Percentiles rank a stretch among this genome's conserved stretches.
Evolutionary conservation across 2,888 invertebrate species (phyloP).

Genomic region (Drymonia ruficornis): DNA sequence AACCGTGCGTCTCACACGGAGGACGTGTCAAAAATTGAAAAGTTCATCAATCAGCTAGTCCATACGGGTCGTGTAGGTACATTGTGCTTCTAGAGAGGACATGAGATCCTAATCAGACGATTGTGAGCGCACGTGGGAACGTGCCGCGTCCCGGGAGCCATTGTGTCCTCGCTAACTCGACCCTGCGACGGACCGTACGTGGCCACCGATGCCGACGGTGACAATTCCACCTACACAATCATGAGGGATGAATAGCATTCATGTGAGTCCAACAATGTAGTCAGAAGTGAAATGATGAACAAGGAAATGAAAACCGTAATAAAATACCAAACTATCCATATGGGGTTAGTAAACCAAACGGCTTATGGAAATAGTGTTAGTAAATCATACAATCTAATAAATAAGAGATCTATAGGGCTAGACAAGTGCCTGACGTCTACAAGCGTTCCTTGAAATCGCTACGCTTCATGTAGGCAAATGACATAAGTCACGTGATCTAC

Average conservation of each 20-base stretch:
- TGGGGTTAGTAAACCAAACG: too few species aligned
- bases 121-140: conserved; percentile 48
- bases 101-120: conserved; percentile 57
- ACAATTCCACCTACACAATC: conserved; percentile 29
- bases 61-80: conserved; percentile 18
- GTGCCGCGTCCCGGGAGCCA: conserved; percentile 45
- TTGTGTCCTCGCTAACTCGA: conserved; percentile 33
- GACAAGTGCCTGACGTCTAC: too few species aligned
- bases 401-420: too few species aligned
- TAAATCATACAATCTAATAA: too few species aligned
- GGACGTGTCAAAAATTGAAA: conserved; percentile 16
- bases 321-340: too few species aligned
- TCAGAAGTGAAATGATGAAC: too few species aligned
- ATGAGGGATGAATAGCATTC: conserved; percentile 11
- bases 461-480: too few species aligned
- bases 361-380: too few species aligned
- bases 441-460: too few species aligned
- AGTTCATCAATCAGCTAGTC: conserved; percentile 39
- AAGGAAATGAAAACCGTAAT: too few species aligned
- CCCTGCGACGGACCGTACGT: conserved; percentile 7
- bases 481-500: too few species aligned
- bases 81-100: conserved; percentile 32
- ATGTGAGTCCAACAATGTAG: conserved; percentile 9
- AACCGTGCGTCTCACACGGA: background rate
- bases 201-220: conserved; percentile 26